Evolutionary conservation across 2,888 invertebrate species (phyloP), one percentile per base, ranked within the genome.

Genomic region (Latrodectus hesperus): DNA sequence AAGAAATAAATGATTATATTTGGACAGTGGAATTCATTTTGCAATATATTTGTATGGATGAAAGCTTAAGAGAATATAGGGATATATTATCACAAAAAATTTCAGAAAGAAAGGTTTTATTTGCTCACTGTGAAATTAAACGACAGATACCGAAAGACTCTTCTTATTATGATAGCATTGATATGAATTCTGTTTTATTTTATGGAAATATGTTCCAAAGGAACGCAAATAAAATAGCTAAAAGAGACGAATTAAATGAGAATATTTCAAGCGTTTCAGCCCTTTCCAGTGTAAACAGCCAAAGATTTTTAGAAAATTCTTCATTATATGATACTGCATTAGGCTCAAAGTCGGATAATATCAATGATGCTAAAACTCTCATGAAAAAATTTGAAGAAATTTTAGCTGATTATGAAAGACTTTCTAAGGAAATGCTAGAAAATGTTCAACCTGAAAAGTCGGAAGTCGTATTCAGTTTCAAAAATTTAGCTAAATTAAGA

Each of bases 321-420:
- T 60, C n/a, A 4, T 38, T 38, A 38, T 1, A 12, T 17, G 26
- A 8, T 22, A 4, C 52, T 53, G 8, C 8, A 9, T 17, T 11
- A 9, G 0, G 26, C 16, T 64, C n/a, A 75, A 64, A 11, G 64
- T n/a, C 11, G 17, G 51, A n/a, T n/a, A 49, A n/a, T 51, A 51
- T n/a, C 11, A 67, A 52, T 8, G 52, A 60, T 51, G 14, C 6
- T 22, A 67, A 26, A 6, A 38, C n/a, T 53, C 51, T 72, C 10
- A 80, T 22, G 16, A 16, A 72, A 14, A 12, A 17, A 0, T 12
- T 22, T 12, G n/a, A 68, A 68, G 12, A 49, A 49, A 70, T 76
- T 52, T 17, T 83, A 8, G 17, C 17, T 14, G 52, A 84, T 5
- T 84, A 84, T 53, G 65, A 84, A 84, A n/a, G 16, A 8, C 9